A percentile compares a stretch with the other conserved stretches of the same genome.
Conservation (phyloP, 2,888 invertebrate species). For the Sipunculus nudus region DNA sequence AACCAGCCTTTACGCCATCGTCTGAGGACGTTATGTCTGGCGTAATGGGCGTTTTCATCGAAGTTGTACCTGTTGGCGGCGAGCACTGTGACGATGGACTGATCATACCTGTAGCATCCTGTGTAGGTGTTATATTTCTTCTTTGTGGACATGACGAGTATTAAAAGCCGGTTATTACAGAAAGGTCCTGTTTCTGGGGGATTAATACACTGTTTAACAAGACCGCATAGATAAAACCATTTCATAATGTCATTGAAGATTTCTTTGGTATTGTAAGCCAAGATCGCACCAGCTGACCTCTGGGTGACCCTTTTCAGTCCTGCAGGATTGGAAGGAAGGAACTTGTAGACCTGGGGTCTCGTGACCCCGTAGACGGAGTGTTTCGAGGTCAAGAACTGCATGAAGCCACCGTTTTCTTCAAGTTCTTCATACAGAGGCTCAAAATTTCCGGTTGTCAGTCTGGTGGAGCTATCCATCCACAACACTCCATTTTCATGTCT, state of each 20-base stretch:
- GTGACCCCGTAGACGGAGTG: constrained; percentile 50
- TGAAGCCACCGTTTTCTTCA: constrained; percentile 3
- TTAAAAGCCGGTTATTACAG: constrained; percentile 52
- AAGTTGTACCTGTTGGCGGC: constrained; percentile 59
- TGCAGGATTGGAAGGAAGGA: constrained; percentile 51
- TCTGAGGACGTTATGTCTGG: too few relatives aligned
- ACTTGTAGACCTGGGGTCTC: constrained; percentile 57
- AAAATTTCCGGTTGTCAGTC: constrained; percentile 16
- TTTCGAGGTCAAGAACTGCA: constrained; percentile 15
- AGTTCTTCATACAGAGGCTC: constrained; percentile 1
- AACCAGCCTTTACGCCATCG: too few relatives aligned
- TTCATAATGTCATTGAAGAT: constrained; percentile 54
- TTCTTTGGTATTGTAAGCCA: constrained; percentile 58
- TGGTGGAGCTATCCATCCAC: constrained; percentile 34
- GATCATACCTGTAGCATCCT: constrained; percentile 62
- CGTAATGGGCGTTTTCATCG: constrained; percentile 47
- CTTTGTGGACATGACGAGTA: too few relatives aligned
- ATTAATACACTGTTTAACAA: constrained; percentile 60
- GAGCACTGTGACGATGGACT: constrained; percentile 65
- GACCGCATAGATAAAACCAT: constrained; percentile 59
- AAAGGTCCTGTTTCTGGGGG: constrained; percentile 46
- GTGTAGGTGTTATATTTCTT: constrained; percentile 41
- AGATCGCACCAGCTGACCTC: constrained; percentile 46
- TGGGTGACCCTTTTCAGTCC: constrained; percentile 49
- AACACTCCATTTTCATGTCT: constrained; percentile 20